A percentile compares a stretch with the other conserved stretches of the same genome.
Evolutionary conservation across 2,113 vertebrate species (phyloP).

Genomic region (Crocuta crocuta): DNA sequence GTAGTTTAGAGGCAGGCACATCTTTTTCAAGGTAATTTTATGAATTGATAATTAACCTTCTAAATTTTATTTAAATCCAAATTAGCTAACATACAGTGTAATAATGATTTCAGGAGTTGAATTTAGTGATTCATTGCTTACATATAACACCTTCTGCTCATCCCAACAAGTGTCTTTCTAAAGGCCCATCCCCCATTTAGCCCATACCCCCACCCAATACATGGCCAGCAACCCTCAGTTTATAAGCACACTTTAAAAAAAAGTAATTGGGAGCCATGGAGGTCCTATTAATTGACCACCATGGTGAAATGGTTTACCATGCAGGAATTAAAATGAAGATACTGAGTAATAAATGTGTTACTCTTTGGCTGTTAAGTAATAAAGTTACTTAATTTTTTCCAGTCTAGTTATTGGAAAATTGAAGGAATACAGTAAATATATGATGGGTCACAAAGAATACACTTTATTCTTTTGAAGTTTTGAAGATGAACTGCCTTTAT

Average conservation of each 20-base stretch:
- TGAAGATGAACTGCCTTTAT: background rate
- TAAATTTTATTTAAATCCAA: background rate
- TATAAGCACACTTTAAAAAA: background rate
- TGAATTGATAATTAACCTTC: slow-evolving; percentile 67
- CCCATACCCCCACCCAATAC: too few relatives aligned
- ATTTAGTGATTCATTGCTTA: too few relatives aligned
- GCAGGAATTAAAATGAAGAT: background rate
- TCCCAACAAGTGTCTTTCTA: too few relatives aligned
- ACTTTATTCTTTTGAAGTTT: background rate
- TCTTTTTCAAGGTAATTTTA: slow-evolving; percentile 65
- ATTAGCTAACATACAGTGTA: too few relatives aligned
- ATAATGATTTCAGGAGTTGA: too few relatives aligned
- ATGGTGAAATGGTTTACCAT: background rate
- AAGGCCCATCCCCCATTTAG: too few relatives aligned
- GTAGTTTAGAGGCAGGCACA: slow-evolving; percentile 23
- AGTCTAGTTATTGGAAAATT: background rate
- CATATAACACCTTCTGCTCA: too few relatives aligned
- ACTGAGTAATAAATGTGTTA: background rate
- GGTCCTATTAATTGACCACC: background rate
- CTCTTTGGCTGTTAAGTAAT: background rate
- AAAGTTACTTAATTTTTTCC: background rate
- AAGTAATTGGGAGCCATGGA: background rate
- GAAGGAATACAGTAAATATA: background rate
- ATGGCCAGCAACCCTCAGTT: too few relatives aligned
- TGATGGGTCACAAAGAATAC: background rate